Evolutionary conservation across 2,888 invertebrate genomes (phyloP).

Genomic region (Eulithis prunata): DNA sequence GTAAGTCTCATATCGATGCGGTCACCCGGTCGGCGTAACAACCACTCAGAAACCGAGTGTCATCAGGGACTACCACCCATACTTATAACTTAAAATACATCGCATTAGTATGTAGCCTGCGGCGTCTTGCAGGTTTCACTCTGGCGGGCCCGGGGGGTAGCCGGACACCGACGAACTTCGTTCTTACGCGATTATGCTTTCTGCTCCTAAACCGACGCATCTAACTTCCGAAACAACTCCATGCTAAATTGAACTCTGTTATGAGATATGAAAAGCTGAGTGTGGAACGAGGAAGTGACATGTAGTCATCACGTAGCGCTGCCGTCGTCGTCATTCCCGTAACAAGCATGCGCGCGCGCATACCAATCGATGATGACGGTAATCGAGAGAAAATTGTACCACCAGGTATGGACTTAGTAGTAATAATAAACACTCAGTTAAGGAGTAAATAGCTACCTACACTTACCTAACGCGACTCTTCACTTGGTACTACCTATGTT

Average conservation of each 20-base stretch:
- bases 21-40: conserved; percentile 69
- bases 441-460: background rate
- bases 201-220: conserved; percentile 61
- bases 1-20: conserved; percentile 66
- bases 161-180: conserved; percentile 67
- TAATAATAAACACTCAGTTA: background rate
- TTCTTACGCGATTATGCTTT: conserved; percentile 73
- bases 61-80: conserved; percentile 62
- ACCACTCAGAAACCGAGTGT: conserved; percentile 61
- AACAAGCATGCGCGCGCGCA: conserved; percentile 68
- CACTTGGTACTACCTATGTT: no score
- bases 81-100: conserved; percentile 75
- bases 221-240: conserved; percentile 46
- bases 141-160: conserved; percentile 52
- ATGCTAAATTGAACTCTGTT: conserved; percentile 46
- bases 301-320: conserved; percentile 55
- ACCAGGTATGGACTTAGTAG: conserved; percentile 53
- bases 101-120: conserved; percentile 73
- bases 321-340: conserved; percentile 78
- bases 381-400: conserved; percentile 80
- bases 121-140: conserved; percentile 72
- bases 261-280: conserved; percentile 42
- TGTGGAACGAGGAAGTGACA: conserved; percentile 34
- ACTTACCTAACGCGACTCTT: no score
- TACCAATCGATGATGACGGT: conserved; percentile 73